These are phyloP conservation scores for Clunio marinus DNA, from an alignment of 2,888 invertebrate genomes.

Conservation along the genomic window DNA sequence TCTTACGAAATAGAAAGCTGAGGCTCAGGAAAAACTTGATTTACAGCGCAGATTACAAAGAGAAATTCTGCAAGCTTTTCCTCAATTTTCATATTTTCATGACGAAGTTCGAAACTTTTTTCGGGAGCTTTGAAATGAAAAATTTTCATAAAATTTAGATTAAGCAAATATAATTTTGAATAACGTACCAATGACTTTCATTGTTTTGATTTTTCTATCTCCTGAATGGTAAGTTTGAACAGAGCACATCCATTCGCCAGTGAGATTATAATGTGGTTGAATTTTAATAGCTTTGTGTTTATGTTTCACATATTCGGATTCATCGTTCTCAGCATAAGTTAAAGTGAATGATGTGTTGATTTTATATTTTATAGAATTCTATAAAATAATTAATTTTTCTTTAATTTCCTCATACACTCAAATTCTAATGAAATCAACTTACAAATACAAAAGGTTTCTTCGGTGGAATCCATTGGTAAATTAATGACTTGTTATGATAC, in stretches of 20 bases:
- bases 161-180: too few species aligned
- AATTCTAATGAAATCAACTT: neutral
- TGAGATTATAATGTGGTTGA: conserved; percentile 19
- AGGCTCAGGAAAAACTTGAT: conserved; percentile 26
- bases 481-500: conserved; percentile 29
- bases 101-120: conserved; percentile 28
- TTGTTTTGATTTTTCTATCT: conserved; percentile 19
- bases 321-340: too few species aligned
- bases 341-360: conserved; percentile 25
- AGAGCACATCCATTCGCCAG: conserved; percentile 34
- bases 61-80: neutral
- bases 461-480: conserved; percentile 38
- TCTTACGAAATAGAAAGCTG: conserved; percentile 6
- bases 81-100: conserved; percentile 3
- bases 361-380: conserved; percentile 7
- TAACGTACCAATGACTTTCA: conserved; percentile 34
- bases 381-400: too few species aligned
- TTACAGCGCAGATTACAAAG: conserved; percentile 21
- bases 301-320: conserved; percentile 4
- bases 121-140: conserved; percentile 25
- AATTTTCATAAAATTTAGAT: neutral
- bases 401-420: neutral
- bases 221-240: conserved; percentile 28
- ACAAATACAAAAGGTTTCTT: conserved; percentile 29
- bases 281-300: conserved; percentile 22